A percentile compares a stretch with the other conserved stretches of the same genome.
These are phyloP conservation scores for Saccostrea glomerata DNA, from an alignment of 1,140 invertebrate species.

Conservation along the genomic window DNA sequence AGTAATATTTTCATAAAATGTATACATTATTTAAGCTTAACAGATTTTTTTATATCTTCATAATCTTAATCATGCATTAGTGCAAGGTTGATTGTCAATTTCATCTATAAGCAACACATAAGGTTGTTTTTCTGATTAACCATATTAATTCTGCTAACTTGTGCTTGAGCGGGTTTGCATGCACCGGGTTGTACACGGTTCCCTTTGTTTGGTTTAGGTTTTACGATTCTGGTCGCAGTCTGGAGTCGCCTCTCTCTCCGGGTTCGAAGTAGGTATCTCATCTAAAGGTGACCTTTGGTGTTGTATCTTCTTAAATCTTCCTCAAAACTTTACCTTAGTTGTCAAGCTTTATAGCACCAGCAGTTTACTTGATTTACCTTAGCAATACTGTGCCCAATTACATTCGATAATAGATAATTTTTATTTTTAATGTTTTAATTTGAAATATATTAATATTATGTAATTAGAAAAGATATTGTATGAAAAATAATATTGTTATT, in stretches of 20 bases:
- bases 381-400: too few species aligned
- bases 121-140: conserved; percentile 31
- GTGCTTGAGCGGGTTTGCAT: conserved; percentile 34
- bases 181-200: conserved; percentile 22
- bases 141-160: background rate
- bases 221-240: conserved; percentile 58
- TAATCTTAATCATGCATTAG: background rate
- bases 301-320: background rate
- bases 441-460: too few species aligned
- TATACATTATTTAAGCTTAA: too few species aligned
- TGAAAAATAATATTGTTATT: too few species aligned
- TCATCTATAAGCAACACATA: background rate
- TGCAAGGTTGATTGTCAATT: background rate
- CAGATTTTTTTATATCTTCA: too few species aligned
- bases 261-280: conserved; percentile 48
- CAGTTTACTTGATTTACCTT: background rate
- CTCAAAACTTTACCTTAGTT: background rate
- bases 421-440: too few species aligned
- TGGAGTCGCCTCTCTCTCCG: conserved; percentile 53
- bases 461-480: too few species aligned
- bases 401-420: too few species aligned
- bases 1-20: too few species aligned
- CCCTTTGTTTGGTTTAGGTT: conserved; percentile 54
- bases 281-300: background rate
- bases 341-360: background rate